Evolutionary conservation across 2,888 invertebrate genomes (phyloP).

Genomic region (Aporophyla lueneburgensis): DNA sequence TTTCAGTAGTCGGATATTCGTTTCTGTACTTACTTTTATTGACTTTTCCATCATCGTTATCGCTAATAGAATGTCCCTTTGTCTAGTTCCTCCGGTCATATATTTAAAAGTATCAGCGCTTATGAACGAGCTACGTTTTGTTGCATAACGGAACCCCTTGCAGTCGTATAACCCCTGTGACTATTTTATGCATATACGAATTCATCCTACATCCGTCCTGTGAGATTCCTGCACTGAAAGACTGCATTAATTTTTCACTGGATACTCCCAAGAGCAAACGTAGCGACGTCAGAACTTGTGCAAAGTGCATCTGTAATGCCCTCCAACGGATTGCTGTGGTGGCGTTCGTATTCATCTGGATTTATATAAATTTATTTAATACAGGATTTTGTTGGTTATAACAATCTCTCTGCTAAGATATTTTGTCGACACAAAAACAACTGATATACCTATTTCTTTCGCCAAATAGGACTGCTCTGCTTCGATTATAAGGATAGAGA

Average conservation of each 20-base stretch:
- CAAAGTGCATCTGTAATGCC: constrained; percentile 23
- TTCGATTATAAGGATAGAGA: neutral
- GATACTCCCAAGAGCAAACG: constrained; percentile 11
- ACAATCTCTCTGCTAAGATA: neutral
- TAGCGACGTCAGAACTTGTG: neutral
- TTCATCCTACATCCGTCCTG: neutral
- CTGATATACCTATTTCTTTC: neutral
- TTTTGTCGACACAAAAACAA: neutral
- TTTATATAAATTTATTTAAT: too few relatives aligned
- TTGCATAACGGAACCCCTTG: too few relatives aligned
- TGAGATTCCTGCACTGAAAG: constrained; percentile 7
- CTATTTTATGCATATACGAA: neutral
- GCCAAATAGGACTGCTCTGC: neutral
- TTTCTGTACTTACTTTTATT: neutral
- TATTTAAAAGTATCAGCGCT: neutral
- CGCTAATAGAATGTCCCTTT: neutral
- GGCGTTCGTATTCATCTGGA: constrained; percentile 6
- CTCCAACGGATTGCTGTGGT: constrained; percentile 12
- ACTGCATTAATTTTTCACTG: constrained; percentile 25
- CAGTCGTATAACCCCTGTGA: neutral
- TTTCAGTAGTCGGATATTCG: too few relatives aligned
- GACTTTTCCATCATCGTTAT: neutral
- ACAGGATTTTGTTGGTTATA: neutral
- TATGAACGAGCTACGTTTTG: neutral
- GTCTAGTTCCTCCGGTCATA: neutral